Base-by-base conservation (phyloP, 2,113 vertebrate species). In the Lophius piscatorius region DNA sequence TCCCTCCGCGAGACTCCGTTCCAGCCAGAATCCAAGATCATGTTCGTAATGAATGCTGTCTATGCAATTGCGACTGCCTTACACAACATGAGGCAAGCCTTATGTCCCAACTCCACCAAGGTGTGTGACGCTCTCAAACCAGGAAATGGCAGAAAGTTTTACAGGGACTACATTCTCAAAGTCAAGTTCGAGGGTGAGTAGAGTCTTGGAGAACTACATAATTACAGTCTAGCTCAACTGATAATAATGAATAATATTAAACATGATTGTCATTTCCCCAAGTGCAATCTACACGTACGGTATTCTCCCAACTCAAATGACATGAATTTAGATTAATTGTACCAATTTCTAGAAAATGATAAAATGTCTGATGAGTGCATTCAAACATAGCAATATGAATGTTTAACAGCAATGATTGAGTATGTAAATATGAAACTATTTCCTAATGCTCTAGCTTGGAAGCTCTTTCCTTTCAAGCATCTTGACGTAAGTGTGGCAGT, bases 21-120 rank as follows among this genome's bases (percentile, higher is more conserved):
- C 51, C 95, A 98, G 75, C 97, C 94, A 0, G 97, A 99, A 81
- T 97, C 96, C 41, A 99, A 99, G 90, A 98, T 99, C 82, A 98
- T 96, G 39, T 99, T 98, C 0, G 96, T 98, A 51, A 90, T 99
- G 59, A 98, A 98, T 1, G 97, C 97, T 0, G 96, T 99, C 35
- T 99, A 95, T 0, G 96, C 97, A 31, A 98, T 98, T 92, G 97
- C 97, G 38, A 88, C 94, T 0, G 95, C 95, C 0, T 85, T 99
- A 24, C 95, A 98, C 70, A 94, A 97, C 87, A 99, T 98, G 97
- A 93, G 95, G 58, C 93, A 84, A 17, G 90, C 92, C 0, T 81
- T 98, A 38, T 99, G 97, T 52, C 95, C 96, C 47, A 97, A 98
- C 45, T 82, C 90, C 74, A 96, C 93, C 74, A 93, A 82, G 63